Conservation (phyloP, 2,797 vertebrate genomes). For the Cryptoprocta ferox region DNA sequence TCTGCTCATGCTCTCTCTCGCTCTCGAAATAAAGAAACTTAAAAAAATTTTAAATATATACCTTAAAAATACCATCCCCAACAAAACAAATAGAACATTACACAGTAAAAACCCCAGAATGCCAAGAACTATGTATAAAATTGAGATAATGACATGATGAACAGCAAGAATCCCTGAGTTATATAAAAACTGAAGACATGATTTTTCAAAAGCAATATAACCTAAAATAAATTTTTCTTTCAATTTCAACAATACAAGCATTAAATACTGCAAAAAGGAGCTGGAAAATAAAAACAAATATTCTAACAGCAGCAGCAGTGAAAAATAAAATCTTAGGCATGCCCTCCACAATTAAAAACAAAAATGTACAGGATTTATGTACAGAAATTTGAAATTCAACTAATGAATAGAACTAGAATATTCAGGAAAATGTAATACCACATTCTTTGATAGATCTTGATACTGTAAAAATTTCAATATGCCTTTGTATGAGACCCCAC, state of each 20-base stretch:
- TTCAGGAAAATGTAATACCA: neutral
- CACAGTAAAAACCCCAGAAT: neutral
- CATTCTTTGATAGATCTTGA: neutral
- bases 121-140: neutral
- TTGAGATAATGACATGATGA: rapidly evolving
- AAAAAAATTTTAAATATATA: no score
- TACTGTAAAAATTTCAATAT: neutral
- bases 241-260: neutral
- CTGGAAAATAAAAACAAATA: neutral
- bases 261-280: neutral
- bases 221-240: neutral
- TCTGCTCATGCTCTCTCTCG: no score
- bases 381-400: neutral
- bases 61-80: neutral
- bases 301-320: neutral
- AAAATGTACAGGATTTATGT: neutral
- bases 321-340: slow-evolving; percentile 20
- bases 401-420: neutral
- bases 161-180: neutral
- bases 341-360: neutral
- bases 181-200: neutral
- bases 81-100: neutral
- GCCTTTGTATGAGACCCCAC: neutral
- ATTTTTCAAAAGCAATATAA: slow-evolving; percentile 17
- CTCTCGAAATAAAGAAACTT: no score